Evolutionary conservation across 2,888 invertebrate species (phyloP).

Genomic region (Melolontha melolontha): DNA sequence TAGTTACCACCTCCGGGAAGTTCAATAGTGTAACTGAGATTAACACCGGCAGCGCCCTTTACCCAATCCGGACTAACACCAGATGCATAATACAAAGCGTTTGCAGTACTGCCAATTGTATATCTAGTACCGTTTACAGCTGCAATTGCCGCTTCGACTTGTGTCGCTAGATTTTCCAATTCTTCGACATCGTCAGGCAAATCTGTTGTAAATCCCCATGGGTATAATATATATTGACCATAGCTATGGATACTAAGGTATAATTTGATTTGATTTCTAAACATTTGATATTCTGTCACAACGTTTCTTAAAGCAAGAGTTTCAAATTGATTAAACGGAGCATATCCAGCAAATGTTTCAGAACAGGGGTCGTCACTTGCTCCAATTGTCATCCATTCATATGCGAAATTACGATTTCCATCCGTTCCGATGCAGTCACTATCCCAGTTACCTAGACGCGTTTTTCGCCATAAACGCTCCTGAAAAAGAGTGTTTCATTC

Average conservation of each 20-base stretch:
- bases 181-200: constrained; percentile 67
- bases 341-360: constrained; percentile 65
- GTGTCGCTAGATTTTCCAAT: constrained; percentile 65
- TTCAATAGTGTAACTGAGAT: constrained; percentile 74
- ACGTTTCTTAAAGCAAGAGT: constrained; percentile 69
- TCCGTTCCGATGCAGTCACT: constrained; percentile 50
- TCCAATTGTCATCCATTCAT: constrained; percentile 72
- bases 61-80: constrained; percentile 78
- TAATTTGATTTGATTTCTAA: constrained; percentile 63
- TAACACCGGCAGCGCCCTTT: constrained; percentile 68
- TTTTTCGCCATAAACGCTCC: constrained; percentile 57
- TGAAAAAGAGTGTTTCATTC: constrained; percentile 26
- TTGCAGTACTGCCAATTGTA: constrained; percentile 64
- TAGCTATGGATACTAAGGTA: constrained; percentile 80
- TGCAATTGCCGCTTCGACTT: constrained; percentile 65
- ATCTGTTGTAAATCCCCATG: constrained; percentile 74
- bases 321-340: constrained; percentile 70
- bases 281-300: constrained; percentile 64
- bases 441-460: constrained; percentile 43
- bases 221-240: constrained; percentile 75
- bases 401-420: constrained; percentile 68
- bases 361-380: constrained; percentile 61
- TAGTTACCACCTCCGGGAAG: constrained; percentile 69
- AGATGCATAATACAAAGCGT: constrained; percentile 68
- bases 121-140: constrained; percentile 63